Evolutionary conservation across 1,140 invertebrate species (phyloP), one percentile per base, ranked within the genome.

Genomic region (Eulimnadia texana): DNA sequence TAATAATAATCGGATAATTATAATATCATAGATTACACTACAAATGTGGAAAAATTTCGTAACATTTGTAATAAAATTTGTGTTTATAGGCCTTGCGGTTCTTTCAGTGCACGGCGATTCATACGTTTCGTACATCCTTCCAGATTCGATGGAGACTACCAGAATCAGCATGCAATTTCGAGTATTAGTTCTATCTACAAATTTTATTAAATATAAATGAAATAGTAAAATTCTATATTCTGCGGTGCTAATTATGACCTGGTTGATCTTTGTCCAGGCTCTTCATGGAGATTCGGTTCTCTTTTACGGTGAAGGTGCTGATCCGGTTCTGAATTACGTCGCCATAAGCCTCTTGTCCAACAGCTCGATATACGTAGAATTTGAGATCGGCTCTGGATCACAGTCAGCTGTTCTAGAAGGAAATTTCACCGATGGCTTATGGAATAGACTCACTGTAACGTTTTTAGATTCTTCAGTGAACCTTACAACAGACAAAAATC

Each of bases 371-470:
- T 79, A 86, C 61, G 79, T 93, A 33, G 82, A 89, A 72, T 79
- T 92, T 60, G 85, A 91, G 69, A 84, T 94, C 69, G 90, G 90
- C n/a, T n/a, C n/a, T n/a, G n/a, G n/a, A n/a, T n/a, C n/a, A n/a
- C n/a, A n/a, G n/a, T n/a, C n/a, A n/a, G n/a, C n/a, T n/a, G n/a
- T n/a, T n/a, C n/a, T n/a, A n/a, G n/a, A n/a, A n/a, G n/a, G n/a
- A n/a, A n/a, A n/a, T n/a, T n/a, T n/a, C n/a, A n/a, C n/a, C n/a
- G n/a, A n/a, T n/a, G n/a, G n/a, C n/a, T n/a, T n/a, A n/a, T n/a
- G n/a, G n/a, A n/a, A n/a, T n/a, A n/a, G n/a, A n/a, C n/a, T n/a
- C n/a, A n/a, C n/a, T n/a, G n/a, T n/a, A n/a, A n/a, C n/a, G n/a
- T n/a, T n/a, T n/a, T n/a, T n/a, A n/a, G n/a, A n/a, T n/a, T n/a